Percentiles rank a stretch among this genome's conserved stretches.
Evolutionary conservation across 2,113 vertebrate species (phyloP).

Genomic region (Odocoileus hemionus): DNA sequence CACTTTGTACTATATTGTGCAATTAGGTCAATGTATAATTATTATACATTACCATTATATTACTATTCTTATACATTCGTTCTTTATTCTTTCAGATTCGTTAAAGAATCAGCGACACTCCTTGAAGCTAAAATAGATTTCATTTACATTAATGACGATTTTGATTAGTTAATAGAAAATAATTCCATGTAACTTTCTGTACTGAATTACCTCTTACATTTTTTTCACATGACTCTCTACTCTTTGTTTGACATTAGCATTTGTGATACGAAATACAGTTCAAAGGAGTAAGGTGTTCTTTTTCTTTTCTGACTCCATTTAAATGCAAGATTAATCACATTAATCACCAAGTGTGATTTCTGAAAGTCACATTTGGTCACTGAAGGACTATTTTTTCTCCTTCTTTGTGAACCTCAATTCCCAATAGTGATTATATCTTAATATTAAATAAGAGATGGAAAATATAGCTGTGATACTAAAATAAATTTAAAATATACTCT

Average conservation of each 20-base stretch:
- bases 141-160: constrained; percentile 77
- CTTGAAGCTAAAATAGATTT: constrained; percentile 76
- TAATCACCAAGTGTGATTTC: not conserved
- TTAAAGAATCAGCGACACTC: constrained; percentile 71
- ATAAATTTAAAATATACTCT: not conserved
- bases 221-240: constrained; percentile 61
- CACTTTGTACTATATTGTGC: constrained; percentile 49
- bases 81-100: constrained; percentile 62
- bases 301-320: not conserved
- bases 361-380: not conserved
- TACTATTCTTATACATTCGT: constrained; percentile 69
- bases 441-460: not conserved
- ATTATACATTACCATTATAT: constrained; percentile 71
- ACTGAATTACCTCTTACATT: constrained; percentile 63
- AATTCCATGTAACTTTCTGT: constrained; percentile 58
- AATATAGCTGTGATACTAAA: not conserved
- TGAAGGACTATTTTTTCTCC: not conserved
- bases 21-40: constrained; percentile 76
- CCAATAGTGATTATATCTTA: constrained; percentile 7
- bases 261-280: not conserved
- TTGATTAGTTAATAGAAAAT: constrained; percentile 76
- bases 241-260: not conserved
- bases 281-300: not conserved
- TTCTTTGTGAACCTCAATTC: not conserved
- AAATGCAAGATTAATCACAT: not conserved